phyloP scores from a whole-genome alignment of 1,140 invertebrate species.

The Drosophila chauvacae region DNA sequence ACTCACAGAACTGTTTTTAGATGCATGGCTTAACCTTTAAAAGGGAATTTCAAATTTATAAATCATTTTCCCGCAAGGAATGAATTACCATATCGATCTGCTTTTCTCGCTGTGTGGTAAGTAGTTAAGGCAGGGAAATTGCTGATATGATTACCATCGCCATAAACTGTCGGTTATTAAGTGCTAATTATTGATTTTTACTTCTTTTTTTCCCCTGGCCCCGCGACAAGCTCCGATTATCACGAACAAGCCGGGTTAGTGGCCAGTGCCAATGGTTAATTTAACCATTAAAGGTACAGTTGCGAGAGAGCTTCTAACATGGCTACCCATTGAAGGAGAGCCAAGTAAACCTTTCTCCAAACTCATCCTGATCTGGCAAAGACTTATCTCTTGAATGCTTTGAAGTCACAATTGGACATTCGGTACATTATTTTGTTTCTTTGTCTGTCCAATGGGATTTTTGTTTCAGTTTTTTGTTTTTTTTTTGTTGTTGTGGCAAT shows the following conservation, averaged over 20 bases:
- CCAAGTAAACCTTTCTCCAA: not conserved
- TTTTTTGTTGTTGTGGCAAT: not conserved
- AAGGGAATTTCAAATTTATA: not conserved
- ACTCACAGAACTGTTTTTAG: too few species aligned
- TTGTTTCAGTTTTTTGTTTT: constrained; percentile 2
- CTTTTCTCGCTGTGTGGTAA: constrained; percentile 1
- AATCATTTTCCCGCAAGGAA: too few species aligned
- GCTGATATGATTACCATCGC: constrained; percentile 47
- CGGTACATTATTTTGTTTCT: not conserved
- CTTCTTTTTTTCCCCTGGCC: not conserved
- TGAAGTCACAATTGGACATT: constrained; percentile 14
- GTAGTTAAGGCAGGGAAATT: not conserved
- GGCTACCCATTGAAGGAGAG: too few species aligned
- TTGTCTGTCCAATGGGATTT: constrained; percentile 27
- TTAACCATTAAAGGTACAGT: not conserved
- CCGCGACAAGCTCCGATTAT: constrained; percentile 13
- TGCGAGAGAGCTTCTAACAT: too few species aligned
- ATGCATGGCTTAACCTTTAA: not conserved
- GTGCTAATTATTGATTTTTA: constrained; percentile 51
- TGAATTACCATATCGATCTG: too few species aligned
- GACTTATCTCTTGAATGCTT: constrained; percentile 3
- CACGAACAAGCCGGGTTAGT: constrained; percentile 1
- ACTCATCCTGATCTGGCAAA: constrained; percentile 3
- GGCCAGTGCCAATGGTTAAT: not conserved
- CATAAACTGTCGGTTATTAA: constrained; percentile 44